Base-by-base conservation (phyloP, 2,888 invertebrate species). In the Acrobasis repandana region DNA sequence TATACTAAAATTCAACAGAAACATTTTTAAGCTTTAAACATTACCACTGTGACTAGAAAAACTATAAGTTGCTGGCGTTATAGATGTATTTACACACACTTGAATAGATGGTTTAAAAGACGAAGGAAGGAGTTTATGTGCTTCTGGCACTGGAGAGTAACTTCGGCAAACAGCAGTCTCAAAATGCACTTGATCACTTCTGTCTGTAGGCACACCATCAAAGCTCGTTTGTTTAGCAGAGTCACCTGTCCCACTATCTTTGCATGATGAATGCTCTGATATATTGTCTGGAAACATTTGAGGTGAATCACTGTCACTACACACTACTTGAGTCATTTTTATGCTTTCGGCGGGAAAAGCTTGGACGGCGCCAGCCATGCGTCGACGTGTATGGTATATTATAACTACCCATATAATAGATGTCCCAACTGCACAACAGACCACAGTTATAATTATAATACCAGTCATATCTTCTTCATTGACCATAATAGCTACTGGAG, bases 371-470 rank as follows among this genome's bases (percentile, higher is more conserved):
- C 92, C 86, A 54, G 93, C 92, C 84, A 94, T 90, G 38, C 94
- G 93, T 84, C 95, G 95, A 65, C 97, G 93, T 5, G 97, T 96
- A 78, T 96, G 96, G 83, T 97, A 97, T 74, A 97, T 97, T 66
- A 98, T 97, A 61, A 97, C 95, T 56, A 98, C 97, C 98, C 98
- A 98, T 59, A 97, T 95, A 15, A 97, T 93, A 0, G 97, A 97
- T 9, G 98, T 98, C n/a, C 96, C 95, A 15, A 98, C 96, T 59
- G 98, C 96, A 87, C 98, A 97, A 83, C 97, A 97, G 48, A 97
- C 97, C 0, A 97, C 96, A 4, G 97, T 97, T 71, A 98, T 97
- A 76, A 98, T 95, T 70, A 98, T 96, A 67, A 98, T 95, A 60
- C 97, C 97, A 63, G 96, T 94, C 88, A 96, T 96, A 71, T 96